Conservation (phyloP, 2,113 vertebrate genomes). For the Argyrosomus japonicus region DNA sequence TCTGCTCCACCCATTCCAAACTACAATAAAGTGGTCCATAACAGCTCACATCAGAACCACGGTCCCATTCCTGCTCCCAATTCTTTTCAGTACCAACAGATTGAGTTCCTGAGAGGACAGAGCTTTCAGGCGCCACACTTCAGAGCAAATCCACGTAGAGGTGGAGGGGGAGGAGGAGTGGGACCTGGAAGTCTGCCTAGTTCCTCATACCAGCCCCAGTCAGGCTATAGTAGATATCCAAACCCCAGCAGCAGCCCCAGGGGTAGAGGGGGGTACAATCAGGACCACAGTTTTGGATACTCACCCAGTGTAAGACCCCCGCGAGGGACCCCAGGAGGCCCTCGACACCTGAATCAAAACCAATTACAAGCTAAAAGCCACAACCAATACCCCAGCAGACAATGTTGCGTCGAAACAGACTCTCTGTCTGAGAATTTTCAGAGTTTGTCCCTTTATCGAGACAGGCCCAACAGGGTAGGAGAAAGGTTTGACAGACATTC, state of each 20-base stretch:
- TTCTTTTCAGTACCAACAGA: slow-evolving; percentile 79
- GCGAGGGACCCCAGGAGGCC: slow-evolving; percentile 23
- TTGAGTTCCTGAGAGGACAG: slow-evolving; percentile 82
- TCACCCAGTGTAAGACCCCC: slow-evolving; percentile 23
- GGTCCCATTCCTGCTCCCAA: background rate
- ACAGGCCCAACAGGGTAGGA: slow-evolving; percentile 29
- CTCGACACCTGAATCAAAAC: slow-evolving; percentile 45
- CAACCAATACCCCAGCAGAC: slow-evolving; percentile 47
- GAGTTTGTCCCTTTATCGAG: slow-evolving; percentile 64
- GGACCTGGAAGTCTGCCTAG: background rate
- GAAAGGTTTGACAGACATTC: slow-evolving; percentile 45
- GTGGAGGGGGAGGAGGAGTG: slow-evolving; percentile 22
- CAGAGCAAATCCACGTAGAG: slow-evolving; percentile 18
- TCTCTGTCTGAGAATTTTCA: slow-evolving; percentile 65
- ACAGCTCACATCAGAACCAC: slow-evolving; percentile 32
- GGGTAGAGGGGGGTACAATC: slow-evolving; percentile 48
- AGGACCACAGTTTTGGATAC: slow-evolving; percentile 28
- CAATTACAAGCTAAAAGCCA: slow-evolving; percentile 48
- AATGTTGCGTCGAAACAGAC: slow-evolving; percentile 39
- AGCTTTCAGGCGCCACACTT: slow-evolving; percentile 76
- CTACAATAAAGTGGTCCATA: slow-evolving; percentile 14
- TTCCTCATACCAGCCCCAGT: slow-evolving; percentile 42
- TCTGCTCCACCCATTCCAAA: slow-evolving; percentile 49
- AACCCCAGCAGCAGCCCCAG: slow-evolving; percentile 37
- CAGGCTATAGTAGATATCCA: slow-evolving; percentile 55